Base-by-base conservation (phyloP, 2,888 invertebrate species). In the Drosophila antonietae region DNA sequence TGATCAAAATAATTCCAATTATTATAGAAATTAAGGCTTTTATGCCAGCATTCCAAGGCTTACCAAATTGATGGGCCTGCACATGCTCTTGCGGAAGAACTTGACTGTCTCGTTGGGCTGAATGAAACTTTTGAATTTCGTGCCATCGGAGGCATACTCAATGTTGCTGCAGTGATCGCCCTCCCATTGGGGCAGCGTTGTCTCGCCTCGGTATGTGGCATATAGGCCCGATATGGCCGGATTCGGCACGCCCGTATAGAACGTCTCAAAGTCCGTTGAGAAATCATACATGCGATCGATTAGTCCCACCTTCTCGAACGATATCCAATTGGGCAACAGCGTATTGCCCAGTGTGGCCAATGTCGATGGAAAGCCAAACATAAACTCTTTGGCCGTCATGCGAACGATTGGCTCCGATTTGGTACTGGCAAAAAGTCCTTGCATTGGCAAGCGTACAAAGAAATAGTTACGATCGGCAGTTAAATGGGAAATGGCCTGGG, bases 211-310 rank as follows among this genome's bases (percentile, higher is more conserved):
- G 93, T 96, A 97, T 0, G 95, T 97, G 68, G 96, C 96, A 65
- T 97, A 94, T 0, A 97, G 93, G 0, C 97, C 97, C 0, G 96
- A 94, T 18, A 93, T 89, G 0, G 93, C 92, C 0, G 95, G 91
- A 85, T 97, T 94, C 0, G 93, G 92, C 58, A 94, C 94, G 0
- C 97, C 97, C 0, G 96, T 96, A 91, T 94, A 96, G 10, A 97
- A 94, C 0, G 97, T 97, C 86, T 96, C 96, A 85, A 93, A 96
- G 82, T 97, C 97, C 0, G 96, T 96, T 0, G 95, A 93, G 86
- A 97, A 97, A 80, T 97, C 96, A 92, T 97, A 97, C 97, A 97
- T 97, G 93, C 97, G 93, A 93, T 97, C 97, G 80, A 98, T 97
- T 1, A 98, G 94, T 0, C 98, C 98, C 14, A 98, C 95, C 87